Evolutionary conservation across 2,888 invertebrate genomes (phyloP).

Genomic region (Campaea margaritaria): DNA sequence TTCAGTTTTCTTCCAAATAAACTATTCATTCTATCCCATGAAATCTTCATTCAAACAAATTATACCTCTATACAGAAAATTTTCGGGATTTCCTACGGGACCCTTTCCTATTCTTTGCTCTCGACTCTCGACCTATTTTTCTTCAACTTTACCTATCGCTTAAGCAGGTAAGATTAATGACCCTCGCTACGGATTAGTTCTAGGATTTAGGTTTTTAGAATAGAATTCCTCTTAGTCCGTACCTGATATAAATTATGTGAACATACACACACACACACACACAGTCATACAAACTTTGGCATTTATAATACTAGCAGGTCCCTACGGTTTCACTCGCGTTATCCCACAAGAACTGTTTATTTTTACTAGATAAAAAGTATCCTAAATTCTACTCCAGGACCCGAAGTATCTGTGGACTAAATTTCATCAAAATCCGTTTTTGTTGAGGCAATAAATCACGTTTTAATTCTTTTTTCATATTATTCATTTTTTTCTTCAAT

Average conservation of each 20-base stretch:
- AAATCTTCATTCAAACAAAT: background rate
- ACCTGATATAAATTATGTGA: slow-evolving; percentile 5
- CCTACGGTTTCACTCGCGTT: no score
- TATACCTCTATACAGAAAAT: background rate
- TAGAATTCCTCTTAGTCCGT: background rate
- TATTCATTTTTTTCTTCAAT: no score
- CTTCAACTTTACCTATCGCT: background rate
- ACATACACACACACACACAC: no score
- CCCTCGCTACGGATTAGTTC: slow-evolving; percentile 11
- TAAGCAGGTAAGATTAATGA: slow-evolving; percentile 22
- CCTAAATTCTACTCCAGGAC: no score
- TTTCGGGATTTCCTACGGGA: slow-evolving; percentile 4
- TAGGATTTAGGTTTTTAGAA: slow-evolving; percentile 9
- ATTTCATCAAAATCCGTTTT: no score
- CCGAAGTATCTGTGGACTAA: no score
- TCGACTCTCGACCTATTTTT: slow-evolving; percentile 7
- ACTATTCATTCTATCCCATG: background rate
- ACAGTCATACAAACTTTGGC: no score
- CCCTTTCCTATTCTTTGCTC: background rate
- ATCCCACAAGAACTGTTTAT: no score
- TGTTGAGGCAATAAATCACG: no score
- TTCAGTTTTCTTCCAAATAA: background rate
- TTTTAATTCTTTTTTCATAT: no score
- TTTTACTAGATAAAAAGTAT: no score
- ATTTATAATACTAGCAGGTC: no score